Evolutionary conservation across 1,140 invertebrate species (phyloP), one percentile per base, ranked within the genome.

Genomic region (Dreissena polymorpha): DNA sequence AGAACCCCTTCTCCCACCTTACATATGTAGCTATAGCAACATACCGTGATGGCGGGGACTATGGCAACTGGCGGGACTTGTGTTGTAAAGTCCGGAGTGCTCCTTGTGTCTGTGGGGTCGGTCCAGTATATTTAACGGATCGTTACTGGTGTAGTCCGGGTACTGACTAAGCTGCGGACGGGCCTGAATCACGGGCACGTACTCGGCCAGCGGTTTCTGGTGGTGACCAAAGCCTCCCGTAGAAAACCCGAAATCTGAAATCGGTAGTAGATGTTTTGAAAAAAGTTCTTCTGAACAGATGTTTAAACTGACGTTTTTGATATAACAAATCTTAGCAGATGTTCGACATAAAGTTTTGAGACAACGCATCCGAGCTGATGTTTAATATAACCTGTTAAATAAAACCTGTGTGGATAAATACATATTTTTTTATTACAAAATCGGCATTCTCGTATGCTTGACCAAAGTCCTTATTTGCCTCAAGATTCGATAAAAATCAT

Each of bases 151-250:
- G 53, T 85, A 82, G 75, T 90, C 87, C 10, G 80, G 82, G 69
- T 86, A 88, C 27, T 88, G 85, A 12, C 81, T 49, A 14, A 76
- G 74, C 12, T 83, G 65, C 57, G 70, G 78, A 13, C 90, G 70
- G 7, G 87, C 87, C 60, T 92, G 91, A 21, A 92, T 92, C 14
- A 92, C 91, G 5, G 91, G 88, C 23, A 92, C 91, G 76, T 91
- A 90, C 68, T 92, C 91, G 13, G 88, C 91, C 18, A 90, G 69
- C 39, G 90, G 91, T 74, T 91, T 92, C n/a, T 79, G 71, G 14
- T 76, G 65, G 63, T 78, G 86, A 57, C 68, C 75, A 76, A 81
- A 88, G 16, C 85, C 76, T 79, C 64, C 65, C 39, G 68, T 64
- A 51, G 64, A 29, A 64, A 76, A 87, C 85, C 81, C 81, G 68